Base-by-base conservation (phyloP, 2,113 vertebrate species). In the Lophochroa leadbeateri region DNA sequence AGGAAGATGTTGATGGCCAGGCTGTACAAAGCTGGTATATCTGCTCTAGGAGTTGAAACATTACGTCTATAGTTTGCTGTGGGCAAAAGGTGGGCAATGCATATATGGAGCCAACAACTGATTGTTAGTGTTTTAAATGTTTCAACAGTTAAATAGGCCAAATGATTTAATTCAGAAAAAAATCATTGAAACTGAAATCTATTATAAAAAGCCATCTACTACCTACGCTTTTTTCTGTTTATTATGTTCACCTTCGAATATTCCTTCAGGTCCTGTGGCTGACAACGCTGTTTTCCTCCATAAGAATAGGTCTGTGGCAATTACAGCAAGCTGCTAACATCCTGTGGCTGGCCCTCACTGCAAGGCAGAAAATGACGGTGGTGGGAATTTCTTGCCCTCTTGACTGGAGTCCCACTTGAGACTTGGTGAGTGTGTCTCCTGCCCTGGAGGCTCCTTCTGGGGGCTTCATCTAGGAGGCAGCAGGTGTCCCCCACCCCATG, bases 401-500 rank as follows among this genome's bases (percentile, higher is more conserved):
- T 5, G 3, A 4, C 37, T 69, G 12, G 10, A 3, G 2, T 2
- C 9, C 5, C 13, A 14, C 27, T 35, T 2, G 0, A 21, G 39
- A 58, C 29, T 43, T 21, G 7, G 5, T 25, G 17, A 28, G 2
- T 20, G 12, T 27, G 8, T 63, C 46, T 86, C 8, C 11, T 57
- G 4, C 11, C 18, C 25, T 78, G 37, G 13, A 71, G 16, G 6
- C 7, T 83, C 27, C 68, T 87, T 49, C 20, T 52, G 9, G 17
- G 18, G 16, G 4, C 8, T 11, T 10, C 6, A 3, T 0, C 0
- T 1, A 18, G 27, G 12, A 67, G 2, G 69, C 4, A 1, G 31
- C 43, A 43, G 15, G 10, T 47, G 16, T 35, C 24, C 3, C 11
- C 9, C 28, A 33, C 5, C 23, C 8, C 6, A 1, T 44, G 27